These are phyloP conservation scores for Lepeophtheirus salmonis DNA, from an alignment of 1,140 invertebrate genomes.

Conservation along the genomic window DNA sequence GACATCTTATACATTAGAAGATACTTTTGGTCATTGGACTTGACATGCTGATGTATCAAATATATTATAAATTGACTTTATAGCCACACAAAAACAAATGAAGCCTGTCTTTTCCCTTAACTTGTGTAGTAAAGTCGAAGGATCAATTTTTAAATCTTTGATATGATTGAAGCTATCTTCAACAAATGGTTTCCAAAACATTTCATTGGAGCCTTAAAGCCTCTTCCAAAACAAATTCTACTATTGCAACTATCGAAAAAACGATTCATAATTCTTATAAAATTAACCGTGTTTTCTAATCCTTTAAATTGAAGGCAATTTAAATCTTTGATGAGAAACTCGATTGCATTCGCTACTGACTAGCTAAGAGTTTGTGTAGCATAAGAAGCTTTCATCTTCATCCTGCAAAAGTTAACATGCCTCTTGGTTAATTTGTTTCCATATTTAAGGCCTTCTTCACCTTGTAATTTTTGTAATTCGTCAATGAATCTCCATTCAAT, in stretches of 20 bases:
- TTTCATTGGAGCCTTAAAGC: constrained; percentile 19
- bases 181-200: constrained; percentile 18
- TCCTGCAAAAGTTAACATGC: background rate
- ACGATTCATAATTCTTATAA: constrained; percentile 9
- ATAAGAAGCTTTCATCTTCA: constrained; percentile 14
- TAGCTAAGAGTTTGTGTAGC: constrained; percentile 6
- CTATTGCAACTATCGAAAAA: too few relatives aligned
- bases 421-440: constrained; percentile 7
- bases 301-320: constrained; percentile 8
- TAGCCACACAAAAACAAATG: constrained; percentile 5
- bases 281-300: background rate
- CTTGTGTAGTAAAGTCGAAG: background rate
- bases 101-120: constrained; percentile 19
- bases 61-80: constrained; percentile 21
- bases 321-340: constrained; percentile 4
- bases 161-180: background rate
- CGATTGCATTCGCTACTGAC: constrained; percentile 10
- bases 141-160: background rate
- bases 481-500: background rate
- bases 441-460: background rate
- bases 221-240: constrained; percentile 4
- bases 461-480: constrained; percentile 1
- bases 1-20: too few relatives aligned
- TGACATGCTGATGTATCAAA: too few relatives aligned
- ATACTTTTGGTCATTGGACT: too few relatives aligned